Evolutionary conservation across 2,113 vertebrate species (phyloP), one percentile per base, ranked within the genome.

Genomic region (Bagarius yarrelli): DNA sequence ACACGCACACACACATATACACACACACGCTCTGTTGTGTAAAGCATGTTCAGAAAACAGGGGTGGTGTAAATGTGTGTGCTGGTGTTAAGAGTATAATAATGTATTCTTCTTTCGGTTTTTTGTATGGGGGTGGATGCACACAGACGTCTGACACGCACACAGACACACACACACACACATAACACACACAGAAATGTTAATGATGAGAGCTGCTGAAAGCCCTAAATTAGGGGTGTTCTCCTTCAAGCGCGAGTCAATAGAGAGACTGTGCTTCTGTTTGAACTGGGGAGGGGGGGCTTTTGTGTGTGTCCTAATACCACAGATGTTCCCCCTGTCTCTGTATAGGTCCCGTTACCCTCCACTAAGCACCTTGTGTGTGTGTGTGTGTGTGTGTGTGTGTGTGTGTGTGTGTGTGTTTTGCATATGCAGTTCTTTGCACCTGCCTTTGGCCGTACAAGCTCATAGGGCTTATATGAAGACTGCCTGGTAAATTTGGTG

Each of bases 251-350:
- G 63, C 11, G 81, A 55, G 52, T 81, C 34, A 76, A 82, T 83
- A 83, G 83, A 84, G 81, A 84, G 82, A 63, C 71, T 75, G 77
- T 76, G 64, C 79, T 87, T 76, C 52, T 83, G 78, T 85, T 83
- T 83, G 59, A 83, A 76, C 44, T 75, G 56, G 36, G 76, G 80
- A 70, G 73, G 71, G 52, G n/a, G 44, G 75, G n/a, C 84, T 78
- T 84, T 87, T 89, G 85, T 89, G 70, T 84, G 53, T 60, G 66
- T 83, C 74, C 70, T 84, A 81, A 84, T 83, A 78, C 76, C 83
- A 87, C 88, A 89, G 85, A 86, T 87, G 86, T 85, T 87, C 82
- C 80, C 56, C 69, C 69, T 78, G 76, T 79, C 55, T 82, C 80
- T 78, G 53, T 82, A 84, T 56, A 69, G 61, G 79, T 76, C 83